Percentiles rank a stretch among this genome's conserved stretches.
phyloP scores from a whole-genome alignment of 2,797 vertebrate species.

The Leucoraja ocellata region DNA sequence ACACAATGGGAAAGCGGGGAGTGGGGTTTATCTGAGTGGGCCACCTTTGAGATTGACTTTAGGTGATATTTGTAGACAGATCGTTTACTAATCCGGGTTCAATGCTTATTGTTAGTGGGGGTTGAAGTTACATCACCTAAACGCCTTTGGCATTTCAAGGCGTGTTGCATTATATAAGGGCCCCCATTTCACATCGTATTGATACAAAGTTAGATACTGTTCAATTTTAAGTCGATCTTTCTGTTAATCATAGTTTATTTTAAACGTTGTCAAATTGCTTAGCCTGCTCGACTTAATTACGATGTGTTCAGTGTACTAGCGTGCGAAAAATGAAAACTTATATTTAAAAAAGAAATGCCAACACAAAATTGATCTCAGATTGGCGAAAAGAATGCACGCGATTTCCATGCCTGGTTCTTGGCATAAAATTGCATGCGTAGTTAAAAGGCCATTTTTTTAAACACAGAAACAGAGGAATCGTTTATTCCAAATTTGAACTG shows the following conservation, averaged over 20 bases:
- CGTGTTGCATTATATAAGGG: neutral
- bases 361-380: neutral
- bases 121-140: neutral
- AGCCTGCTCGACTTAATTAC: neutral
- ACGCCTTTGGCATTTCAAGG: neutral
- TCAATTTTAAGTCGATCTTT: neutral
- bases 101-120: neutral
- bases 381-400: neutral
- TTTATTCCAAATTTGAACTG: constrained; percentile 32
- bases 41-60: constrained; percentile 15
- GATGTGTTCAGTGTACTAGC: neutral
- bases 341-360: constrained; percentile 6
- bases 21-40: neutral
- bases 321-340: neutral
- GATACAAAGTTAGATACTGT: neutral
- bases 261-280: neutral
- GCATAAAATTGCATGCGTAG: neutral
- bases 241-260: neutral
- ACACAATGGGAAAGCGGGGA: neutral
- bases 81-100: constrained; percentile 8
- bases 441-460: neutral
- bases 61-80: constrained; percentile 9
- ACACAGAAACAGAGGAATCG: neutral
- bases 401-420: constrained; percentile 34
- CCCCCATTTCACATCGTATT: neutral